Evolutionary conservation across 2,888 invertebrate species (phyloP).

Genomic region (Sarcophaga rosellei): DNA sequence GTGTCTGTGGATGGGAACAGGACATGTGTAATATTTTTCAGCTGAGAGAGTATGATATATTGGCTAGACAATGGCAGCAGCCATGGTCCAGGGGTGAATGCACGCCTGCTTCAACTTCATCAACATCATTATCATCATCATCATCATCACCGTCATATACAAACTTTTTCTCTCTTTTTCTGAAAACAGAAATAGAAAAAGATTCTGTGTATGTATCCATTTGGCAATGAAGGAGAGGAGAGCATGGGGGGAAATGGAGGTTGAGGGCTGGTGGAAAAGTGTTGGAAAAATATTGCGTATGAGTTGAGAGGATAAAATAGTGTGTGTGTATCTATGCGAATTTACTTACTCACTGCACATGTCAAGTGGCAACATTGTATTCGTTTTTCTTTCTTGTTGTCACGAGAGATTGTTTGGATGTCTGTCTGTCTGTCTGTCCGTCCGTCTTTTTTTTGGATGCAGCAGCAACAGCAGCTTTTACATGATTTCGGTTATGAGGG

Average conservation of each 20-base stretch:
- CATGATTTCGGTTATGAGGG: not conserved
- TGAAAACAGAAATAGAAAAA: constrained; percentile 11
- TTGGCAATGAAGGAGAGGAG: constrained; percentile 4
- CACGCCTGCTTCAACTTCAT: constrained; percentile 66
- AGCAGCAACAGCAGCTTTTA: constrained; percentile 59
- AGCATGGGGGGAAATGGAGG: not conserved
- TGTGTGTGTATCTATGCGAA: constrained; percentile 26
- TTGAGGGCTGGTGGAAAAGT: not conserved
- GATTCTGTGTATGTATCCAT: not conserved
- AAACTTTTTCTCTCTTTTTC: constrained; percentile 3
- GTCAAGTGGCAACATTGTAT: constrained; percentile 68
- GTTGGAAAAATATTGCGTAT: constrained; percentile 43
- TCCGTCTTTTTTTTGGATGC: not conserved
- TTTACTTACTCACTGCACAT: constrained; percentile 71
- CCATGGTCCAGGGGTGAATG: constrained; percentile 70
- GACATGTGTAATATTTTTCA: constrained; percentile 51
- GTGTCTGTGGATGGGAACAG: constrained; percentile 46
- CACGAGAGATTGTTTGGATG: constrained; percentile 63
- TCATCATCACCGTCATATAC: constrained; percentile 28
- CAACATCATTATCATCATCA: constrained; percentile 11
- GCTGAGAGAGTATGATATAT: constrained; percentile 34
- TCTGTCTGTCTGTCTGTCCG: not conserved
- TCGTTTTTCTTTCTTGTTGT: constrained; percentile 25
- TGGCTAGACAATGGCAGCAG: constrained; percentile 65
- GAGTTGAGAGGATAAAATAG: constrained; percentile 15